phyloP scores from a whole-genome alignment of 2,113 vertebrate species.

The Dicaeum eximium region DNA sequence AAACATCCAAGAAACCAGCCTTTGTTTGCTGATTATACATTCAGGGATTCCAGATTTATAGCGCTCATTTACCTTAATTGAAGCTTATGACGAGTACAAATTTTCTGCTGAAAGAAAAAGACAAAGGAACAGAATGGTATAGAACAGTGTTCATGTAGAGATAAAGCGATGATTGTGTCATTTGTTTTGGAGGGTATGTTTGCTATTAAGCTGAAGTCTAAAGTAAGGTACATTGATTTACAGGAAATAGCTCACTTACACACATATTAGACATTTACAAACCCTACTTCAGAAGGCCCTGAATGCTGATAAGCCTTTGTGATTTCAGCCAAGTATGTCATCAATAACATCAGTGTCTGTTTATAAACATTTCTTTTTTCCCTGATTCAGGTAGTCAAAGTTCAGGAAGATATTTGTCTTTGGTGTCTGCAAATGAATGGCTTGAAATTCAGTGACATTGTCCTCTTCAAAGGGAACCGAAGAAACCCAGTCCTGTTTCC shows the following conservation, averaged over 20 bases:
- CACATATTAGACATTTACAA: constrained; percentile 68
- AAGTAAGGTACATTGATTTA: constrained; percentile 80
- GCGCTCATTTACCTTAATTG: constrained; percentile 55
- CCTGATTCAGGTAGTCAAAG: constrained; percentile 52
- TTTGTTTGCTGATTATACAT: constrained; percentile 44
- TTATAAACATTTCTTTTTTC: constrained; percentile 60
- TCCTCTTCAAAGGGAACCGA: constrained; percentile 29
- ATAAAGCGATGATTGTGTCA: constrained; percentile 56
- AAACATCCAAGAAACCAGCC: constrained; percentile 46
- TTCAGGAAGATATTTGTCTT: constrained; percentile 72
- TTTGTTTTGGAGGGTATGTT: constrained; percentile 69
- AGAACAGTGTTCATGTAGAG: constrained; percentile 2
- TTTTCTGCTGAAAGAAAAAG: constrained; percentile 47
- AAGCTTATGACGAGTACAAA: constrained; percentile 52
- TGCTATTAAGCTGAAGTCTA: constrained; percentile 71
- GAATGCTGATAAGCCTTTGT: constrained; percentile 55
- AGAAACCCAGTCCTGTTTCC: constrained; percentile 16
- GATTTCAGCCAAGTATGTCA: constrained; percentile 58
- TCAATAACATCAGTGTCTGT: constrained; percentile 63
- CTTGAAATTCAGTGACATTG: constrained; percentile 35
- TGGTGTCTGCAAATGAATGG: constrained; percentile 49
- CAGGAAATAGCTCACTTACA: constrained; percentile 76
- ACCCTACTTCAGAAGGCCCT: constrained; percentile 55
- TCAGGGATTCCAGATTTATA: constrained; percentile 41
- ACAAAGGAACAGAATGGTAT: constrained; percentile 42